Evolutionary conservation across 2,797 vertebrate genomes (phyloP), one percentile per base, ranked within the genome.

Genomic region (Chiroxiphia lanceolata): DNA sequence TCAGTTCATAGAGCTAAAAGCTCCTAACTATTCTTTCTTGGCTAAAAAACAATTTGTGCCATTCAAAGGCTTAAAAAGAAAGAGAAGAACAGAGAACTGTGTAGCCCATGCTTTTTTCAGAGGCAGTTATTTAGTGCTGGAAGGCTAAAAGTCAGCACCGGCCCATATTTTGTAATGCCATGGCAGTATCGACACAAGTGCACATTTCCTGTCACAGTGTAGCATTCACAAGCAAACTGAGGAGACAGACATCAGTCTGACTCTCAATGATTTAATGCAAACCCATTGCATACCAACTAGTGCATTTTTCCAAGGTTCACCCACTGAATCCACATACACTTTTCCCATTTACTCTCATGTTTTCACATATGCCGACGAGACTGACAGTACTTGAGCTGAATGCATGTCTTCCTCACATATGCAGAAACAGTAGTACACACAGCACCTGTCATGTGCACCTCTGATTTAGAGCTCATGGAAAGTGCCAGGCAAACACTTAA

Each of bases 141-240:
- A 70, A 64, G 29, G 26, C 4, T 9, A 23, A 59, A 20, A 47
- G 22, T 33, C n/a, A 51, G 15, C 57, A 42, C 15, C 47, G 54
- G 15, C 13, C 21, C 9, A 2, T 60, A 18, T 38, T 80, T 34
- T 70, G 9, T 53, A 68, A 51, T 33, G n/a, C 8, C 27, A 20
- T 1, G 0, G 13, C 12, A 57, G 22, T 31, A 47, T 13, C 51
- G 31, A 29, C n/a, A n/a, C 3, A 2, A 53, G 13, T 1, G 2
- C 25, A 26, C 0, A 1, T 33, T 74, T 63, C 67, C 71, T 77
- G 36, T 18, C 44, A 50, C 29, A 15, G 51, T 1, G 4, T 11
- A 72, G 13, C 59, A 53, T 57, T 65, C 54, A 40, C 17, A 40
- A 78, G 40, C 7, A 34, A 74, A 45, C 8, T 59, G 42, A 87